Conservation (phyloP, 2,888 invertebrate genomes). For the Caenorhabditis angaria region DNA sequence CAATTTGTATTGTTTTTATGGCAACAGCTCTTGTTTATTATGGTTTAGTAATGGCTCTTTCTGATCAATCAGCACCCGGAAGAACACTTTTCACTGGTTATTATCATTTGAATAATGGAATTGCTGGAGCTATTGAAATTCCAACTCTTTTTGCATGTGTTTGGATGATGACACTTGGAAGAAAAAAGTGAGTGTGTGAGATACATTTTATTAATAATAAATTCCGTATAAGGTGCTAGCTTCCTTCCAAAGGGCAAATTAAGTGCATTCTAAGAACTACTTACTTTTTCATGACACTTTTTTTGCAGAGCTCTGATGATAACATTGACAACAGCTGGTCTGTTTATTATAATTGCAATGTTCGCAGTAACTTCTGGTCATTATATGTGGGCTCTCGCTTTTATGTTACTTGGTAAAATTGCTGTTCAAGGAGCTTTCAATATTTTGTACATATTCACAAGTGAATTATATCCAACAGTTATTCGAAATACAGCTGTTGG, state of each 20-base stretch:
- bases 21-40: constrained; percentile 72
- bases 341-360: constrained; percentile 69
- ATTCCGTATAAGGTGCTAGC: neutral
- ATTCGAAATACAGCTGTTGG: constrained; percentile 70
- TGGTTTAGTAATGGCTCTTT: constrained; percentile 71
- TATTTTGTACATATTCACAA: constrained; percentile 72
- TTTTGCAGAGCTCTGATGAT: constrained; percentile 67
- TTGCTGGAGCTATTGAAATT: constrained; percentile 71
- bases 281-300: neutral
- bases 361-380: constrained; percentile 50
- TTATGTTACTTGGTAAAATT: constrained; percentile 70
- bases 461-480: constrained; percentile 72
- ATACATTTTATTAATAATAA: constrained; percentile 1
- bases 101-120: constrained; percentile 72
- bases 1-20: constrained; percentile 70
- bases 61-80: constrained; percentile 71
- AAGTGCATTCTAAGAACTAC: neutral
- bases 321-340: constrained; percentile 64
- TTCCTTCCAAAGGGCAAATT: neutral
- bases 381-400: constrained; percentile 64
- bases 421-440: constrained; percentile 72
- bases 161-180: constrained; percentile 67
- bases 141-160: constrained; percentile 70
- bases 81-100: constrained; percentile 70
- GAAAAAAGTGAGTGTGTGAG: constrained; percentile 52